A percentile compares a stretch with the other conserved stretches of the same genome.
Evolutionary conservation across 2,797 vertebrate species (phyloP).

Genomic region (Pagetopsis macropterus): DNA sequence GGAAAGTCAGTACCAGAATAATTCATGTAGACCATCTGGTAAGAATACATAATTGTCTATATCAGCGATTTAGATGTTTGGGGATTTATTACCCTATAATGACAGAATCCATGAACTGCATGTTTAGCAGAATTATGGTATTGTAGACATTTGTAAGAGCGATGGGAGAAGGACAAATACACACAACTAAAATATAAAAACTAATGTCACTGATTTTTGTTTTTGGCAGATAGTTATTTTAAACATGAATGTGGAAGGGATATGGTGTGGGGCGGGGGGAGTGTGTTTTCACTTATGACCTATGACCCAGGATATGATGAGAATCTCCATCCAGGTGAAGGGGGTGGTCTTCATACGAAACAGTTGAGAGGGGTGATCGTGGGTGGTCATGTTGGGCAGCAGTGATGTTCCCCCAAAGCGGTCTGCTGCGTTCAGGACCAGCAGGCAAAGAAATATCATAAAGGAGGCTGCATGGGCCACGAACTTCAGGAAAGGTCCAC

Average conservation of each 20-base stretch:
- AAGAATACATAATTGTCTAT: conserved; percentile 36
- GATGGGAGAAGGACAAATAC: conserved; percentile 2
- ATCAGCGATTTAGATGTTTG: conserved; percentile 38
- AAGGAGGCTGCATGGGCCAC: conserved; percentile 96
- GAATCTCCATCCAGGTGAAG: conserved; percentile 97
- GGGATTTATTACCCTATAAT: conserved; percentile 27
- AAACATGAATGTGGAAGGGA: neutral
- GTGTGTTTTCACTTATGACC: conserved; percentile 76
- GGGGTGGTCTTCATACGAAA: conserved; percentile 96
- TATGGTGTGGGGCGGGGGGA: neutral
- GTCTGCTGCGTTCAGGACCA: conserved; percentile 95
- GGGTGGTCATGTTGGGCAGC: conserved; percentile 92
- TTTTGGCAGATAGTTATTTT: neutral
- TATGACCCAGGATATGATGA: conserved; percentile 98
- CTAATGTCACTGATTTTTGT: neutral
- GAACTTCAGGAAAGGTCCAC: conserved; percentile 96
- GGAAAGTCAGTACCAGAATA: conserved; percentile 20
- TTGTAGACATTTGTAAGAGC: conserved; percentile 27
- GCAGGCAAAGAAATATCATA: conserved; percentile 92
- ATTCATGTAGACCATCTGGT: conserved; percentile 34
- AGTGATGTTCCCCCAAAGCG: conserved; percentile 93
- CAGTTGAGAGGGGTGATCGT: conserved; percentile 90
- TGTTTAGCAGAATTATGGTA: conserved; percentile 30
- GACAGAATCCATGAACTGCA: conserved; percentile 43
- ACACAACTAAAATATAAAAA: neutral